Base-by-base conservation (phyloP, 2,888 invertebrate genomes). In the Psococerastis gibbosa region DNA sequence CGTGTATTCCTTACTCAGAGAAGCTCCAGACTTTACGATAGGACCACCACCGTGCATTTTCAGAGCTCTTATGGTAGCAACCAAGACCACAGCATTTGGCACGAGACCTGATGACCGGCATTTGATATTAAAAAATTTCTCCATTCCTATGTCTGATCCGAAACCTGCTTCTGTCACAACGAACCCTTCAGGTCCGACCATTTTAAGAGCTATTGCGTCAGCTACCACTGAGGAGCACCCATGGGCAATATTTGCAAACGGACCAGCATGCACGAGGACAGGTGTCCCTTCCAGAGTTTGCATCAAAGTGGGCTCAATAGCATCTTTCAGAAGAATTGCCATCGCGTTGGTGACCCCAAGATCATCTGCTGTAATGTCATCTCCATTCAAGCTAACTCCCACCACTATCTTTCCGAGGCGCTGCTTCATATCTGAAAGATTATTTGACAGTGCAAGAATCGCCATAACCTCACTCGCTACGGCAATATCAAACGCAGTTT, bases 21-120 rank as follows among this genome's bases (percentile, higher is more conserved):
- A 82, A n/a, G 75, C 63, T 2, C 92, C 92, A 2, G 88, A 75
- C 0, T 75, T 71, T 8, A 97, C 92, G 0, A 79, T 58, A 0
- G 94, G 91, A 0, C 95, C 98, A 38, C 97, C 97, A 22, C 98
- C 98, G 62, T 98, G 98, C 91, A 97, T 92, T 68, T 98, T 98
- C 44, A 98, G 69, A 15, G 98, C 97, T 48, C 97, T 70, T 16
- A 97, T 73, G 0, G 97, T 94, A 1, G 84, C 74, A 32, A 98
- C 97, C 34, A 98, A 65, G 0, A 98, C 92, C 9, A 88, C 81
- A 49, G 83, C 89, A 64, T 83, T 78, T 4, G 97, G 95, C 13
- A 67, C 57, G 49, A 82, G 74, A 0, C 81, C 85, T 9, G 92
- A 91, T 45, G 80, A 77, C 16, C 94, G 76, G 53, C 92, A 94